Conservation (phyloP, 2,113 vertebrate species). For the Grammomys dolichurus region DNA sequence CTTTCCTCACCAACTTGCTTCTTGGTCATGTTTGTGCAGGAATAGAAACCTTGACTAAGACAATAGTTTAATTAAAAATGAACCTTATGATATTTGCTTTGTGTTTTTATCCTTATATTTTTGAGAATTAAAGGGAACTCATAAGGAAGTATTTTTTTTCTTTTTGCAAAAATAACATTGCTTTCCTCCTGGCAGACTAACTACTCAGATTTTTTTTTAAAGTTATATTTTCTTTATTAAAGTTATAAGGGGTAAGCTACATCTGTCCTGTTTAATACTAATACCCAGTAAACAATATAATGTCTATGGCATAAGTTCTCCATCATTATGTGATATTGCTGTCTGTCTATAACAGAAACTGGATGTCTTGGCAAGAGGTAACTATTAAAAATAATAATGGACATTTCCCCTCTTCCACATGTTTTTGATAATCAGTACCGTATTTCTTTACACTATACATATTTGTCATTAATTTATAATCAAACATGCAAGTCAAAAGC, state of each 20-base stretch:
- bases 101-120: no score
- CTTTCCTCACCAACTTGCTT: no score
- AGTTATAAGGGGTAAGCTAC: background rate
- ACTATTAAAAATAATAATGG: background rate
- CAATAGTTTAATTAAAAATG: no score
- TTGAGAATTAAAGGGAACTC: no score
- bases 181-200: background rate
- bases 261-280: background rate
- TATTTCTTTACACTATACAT: background rate
- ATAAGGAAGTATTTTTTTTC: background rate
- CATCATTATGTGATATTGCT: background rate
- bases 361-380: background rate
- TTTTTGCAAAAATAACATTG: background rate
- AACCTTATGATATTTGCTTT: no score
- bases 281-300: background rate
- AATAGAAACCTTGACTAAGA: no score
- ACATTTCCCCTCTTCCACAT: background rate
- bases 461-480: background rate
- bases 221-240: background rate
- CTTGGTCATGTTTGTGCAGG: no score
- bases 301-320: background rate
- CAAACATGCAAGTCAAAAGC: background rate
- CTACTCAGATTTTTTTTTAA: background rate
- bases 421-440: background rate
- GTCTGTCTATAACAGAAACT: background rate